These are phyloP conservation scores for Dryoscopus gambensis DNA, from an alignment of 2,113 vertebrate genomes.

Conservation along the genomic window DNA sequence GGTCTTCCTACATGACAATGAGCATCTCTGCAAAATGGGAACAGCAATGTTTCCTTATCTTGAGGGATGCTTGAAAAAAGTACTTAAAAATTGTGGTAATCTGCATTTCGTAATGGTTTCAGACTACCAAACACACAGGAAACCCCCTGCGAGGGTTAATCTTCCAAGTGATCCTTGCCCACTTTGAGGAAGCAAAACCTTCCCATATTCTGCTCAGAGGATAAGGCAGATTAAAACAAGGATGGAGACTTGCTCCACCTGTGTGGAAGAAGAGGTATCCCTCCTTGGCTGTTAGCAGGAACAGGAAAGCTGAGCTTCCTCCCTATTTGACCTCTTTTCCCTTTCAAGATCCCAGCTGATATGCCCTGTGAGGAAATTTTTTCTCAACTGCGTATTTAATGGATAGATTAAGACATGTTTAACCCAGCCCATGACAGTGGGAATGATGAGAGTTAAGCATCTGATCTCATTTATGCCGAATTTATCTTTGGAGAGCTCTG, in stretches of 20 bases:
- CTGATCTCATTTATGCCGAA: slow-evolving; percentile 45
- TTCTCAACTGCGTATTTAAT: slow-evolving; percentile 3
- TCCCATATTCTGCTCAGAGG: not conserved
- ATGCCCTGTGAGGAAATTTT: slow-evolving; percentile 33
- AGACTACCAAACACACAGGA: slow-evolving; percentile 19
- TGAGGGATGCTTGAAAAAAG: not conserved
- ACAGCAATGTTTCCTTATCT: not conserved
- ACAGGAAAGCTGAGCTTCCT: slow-evolving; percentile 25
- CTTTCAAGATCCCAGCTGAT: slow-evolving; percentile 21
- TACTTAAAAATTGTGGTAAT: not conserved
- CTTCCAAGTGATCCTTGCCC: not conserved
- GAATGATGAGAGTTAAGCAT: slow-evolving; percentile 15
- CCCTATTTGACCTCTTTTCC: slow-evolving; percentile 4
- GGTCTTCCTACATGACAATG: not conserved
- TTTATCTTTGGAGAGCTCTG: slow-evolving; percentile 42
- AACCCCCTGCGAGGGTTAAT: not conserved
- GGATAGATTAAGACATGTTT: slow-evolving; percentile 8
- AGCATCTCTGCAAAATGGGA: not conserved
- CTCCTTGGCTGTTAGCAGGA: slow-evolving; percentile 10
- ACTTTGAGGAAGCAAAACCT: not conserved
- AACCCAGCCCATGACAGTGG: not conserved
- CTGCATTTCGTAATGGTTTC: not conserved
- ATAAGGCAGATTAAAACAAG: not conserved
- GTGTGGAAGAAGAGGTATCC: slow-evolving; percentile 3
- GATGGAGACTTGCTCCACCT: slow-evolving; percentile 7